Evolutionary conservation across 2,113 vertebrate genomes (phyloP).

Genomic region (Melanerpes aurifrons): DNA sequence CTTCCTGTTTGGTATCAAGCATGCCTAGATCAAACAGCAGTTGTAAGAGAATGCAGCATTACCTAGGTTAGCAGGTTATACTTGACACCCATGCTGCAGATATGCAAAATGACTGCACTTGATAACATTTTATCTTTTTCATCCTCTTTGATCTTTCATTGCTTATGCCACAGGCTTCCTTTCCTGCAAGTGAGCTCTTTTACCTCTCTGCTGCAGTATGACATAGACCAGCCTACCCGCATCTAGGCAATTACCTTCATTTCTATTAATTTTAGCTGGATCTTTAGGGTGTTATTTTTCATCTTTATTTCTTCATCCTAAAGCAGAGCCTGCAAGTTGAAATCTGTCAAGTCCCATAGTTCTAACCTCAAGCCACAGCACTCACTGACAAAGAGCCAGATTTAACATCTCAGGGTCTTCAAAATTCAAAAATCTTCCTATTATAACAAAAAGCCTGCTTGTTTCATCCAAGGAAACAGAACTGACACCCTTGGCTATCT

Average conservation of each 20-base stretch:
- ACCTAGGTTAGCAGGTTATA: not conserved
- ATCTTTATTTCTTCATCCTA: conserved; percentile 19
- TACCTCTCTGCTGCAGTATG: not conserved
- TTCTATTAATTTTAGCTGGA: conserved; percentile 33
- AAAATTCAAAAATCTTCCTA: conserved; percentile 28
- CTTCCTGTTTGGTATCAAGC: not conserved
- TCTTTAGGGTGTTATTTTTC: conserved; percentile 21
- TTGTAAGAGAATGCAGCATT: not conserved
- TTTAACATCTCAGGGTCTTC: conserved; percentile 37
- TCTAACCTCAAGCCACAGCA: conserved; percentile 50
- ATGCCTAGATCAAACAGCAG: not conserved
- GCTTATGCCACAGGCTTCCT: not conserved
- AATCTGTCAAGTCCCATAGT: conserved; percentile 19
- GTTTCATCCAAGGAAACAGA: conserved; percentile 20
- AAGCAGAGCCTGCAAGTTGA: conserved; percentile 35
- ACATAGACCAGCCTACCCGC: not conserved
- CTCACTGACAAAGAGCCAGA: conserved; percentile 32
- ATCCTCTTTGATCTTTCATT: not conserved
- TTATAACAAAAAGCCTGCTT: conserved; percentile 13
- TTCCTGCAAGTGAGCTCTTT: not conserved
- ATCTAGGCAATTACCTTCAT: not conserved
- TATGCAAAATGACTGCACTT: not conserved
- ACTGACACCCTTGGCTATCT: conserved; percentile 29
- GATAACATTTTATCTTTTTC: not conserved
- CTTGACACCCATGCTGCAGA: not conserved